phyloP scores from a whole-genome alignment of 1,140 invertebrate genomes.

The Leptoteleia sp. region DNA sequence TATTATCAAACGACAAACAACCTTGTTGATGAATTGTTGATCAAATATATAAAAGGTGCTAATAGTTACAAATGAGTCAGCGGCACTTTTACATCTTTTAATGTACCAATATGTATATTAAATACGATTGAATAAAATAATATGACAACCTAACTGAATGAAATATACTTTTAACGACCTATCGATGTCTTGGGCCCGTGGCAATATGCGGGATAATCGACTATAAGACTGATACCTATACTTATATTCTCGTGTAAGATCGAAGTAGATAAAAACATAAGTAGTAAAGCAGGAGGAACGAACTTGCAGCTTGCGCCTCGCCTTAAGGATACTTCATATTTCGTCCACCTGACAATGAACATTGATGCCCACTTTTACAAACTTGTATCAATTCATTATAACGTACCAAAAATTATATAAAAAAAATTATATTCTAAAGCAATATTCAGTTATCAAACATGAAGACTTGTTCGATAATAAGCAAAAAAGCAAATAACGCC shows the following conservation, averaged over 20 bases:
- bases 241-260: slow-evolving; percentile 69
- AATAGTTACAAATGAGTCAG: slow-evolving; percentile 30
- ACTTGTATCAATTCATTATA: slow-evolving; percentile 34
- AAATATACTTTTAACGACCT: slow-evolving; percentile 46
- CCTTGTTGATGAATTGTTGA: slow-evolving; percentile 13
- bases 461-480: too few relatives aligned
- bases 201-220: slow-evolving; percentile 66
- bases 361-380: slow-evolving; percentile 48
- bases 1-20: neutral
- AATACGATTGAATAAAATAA: slow-evolving; percentile 57
- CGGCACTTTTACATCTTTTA: slow-evolving; percentile 12
- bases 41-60: slow-evolving; percentile 21
- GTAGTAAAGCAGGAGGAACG: slow-evolving; percentile 57
- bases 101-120: slow-evolving; percentile 24
- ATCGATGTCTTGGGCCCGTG: slow-evolving; percentile 42
- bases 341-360: slow-evolving; percentile 66
- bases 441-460: too few relatives aligned
- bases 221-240: slow-evolving; percentile 66
- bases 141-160: slow-evolving; percentile 55
- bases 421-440: slow-evolving; percentile 6
- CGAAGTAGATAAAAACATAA: slow-evolving; percentile 67
- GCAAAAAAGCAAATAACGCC: too few relatives aligned
- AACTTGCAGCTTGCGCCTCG: slow-evolving; percentile 67
- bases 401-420: slow-evolving; percentile 6
- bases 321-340: slow-evolving; percentile 60